These are phyloP conservation scores for Piezodorus guildinii DNA, from an alignment of 1,140 invertebrate genomes.

Conservation along the genomic window DNA sequence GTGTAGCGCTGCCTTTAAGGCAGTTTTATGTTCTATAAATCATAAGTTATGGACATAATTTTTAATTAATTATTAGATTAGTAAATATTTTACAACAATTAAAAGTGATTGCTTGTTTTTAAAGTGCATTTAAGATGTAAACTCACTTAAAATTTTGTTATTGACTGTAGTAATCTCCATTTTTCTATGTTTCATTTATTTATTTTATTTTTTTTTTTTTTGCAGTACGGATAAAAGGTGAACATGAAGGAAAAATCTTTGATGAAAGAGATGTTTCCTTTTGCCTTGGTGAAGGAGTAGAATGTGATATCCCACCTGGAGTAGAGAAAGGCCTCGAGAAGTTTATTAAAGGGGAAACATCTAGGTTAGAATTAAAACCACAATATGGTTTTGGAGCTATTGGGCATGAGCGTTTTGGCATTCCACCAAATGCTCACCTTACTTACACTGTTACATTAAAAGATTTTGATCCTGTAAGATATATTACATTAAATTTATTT, in stretches of 20 bases:
- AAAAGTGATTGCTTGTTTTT: no score
- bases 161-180: no score
- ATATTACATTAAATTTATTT: background rate
- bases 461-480: constrained; percentile 52
- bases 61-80: no score
- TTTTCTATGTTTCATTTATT: no score
- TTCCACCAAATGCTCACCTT: constrained; percentile 68
- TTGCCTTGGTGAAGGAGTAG: constrained; percentile 71
- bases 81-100: no score
- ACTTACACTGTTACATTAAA: constrained; percentile 72
- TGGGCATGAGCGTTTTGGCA: constrained; percentile 56
- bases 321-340: constrained; percentile 74
- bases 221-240: constrained; percentile 68
- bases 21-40: no score
- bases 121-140: no score
- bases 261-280: constrained; percentile 70
- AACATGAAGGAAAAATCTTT: constrained; percentile 51
- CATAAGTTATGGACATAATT: no score
- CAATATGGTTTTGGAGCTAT: constrained; percentile 69
- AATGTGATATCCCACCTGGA: constrained; percentile 62
- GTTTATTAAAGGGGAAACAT: constrained; percentile 73
- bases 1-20: no score
- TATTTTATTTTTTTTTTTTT: constrained; percentile 10
- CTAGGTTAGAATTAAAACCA: constrained; percentile 58
- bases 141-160: no score